A percentile compares a stretch with the other conserved stretches of the same genome.
phyloP scores from a whole-genome alignment of 2,797 vertebrate genomes.

The Pseudotriccus pelzelni region DNA sequence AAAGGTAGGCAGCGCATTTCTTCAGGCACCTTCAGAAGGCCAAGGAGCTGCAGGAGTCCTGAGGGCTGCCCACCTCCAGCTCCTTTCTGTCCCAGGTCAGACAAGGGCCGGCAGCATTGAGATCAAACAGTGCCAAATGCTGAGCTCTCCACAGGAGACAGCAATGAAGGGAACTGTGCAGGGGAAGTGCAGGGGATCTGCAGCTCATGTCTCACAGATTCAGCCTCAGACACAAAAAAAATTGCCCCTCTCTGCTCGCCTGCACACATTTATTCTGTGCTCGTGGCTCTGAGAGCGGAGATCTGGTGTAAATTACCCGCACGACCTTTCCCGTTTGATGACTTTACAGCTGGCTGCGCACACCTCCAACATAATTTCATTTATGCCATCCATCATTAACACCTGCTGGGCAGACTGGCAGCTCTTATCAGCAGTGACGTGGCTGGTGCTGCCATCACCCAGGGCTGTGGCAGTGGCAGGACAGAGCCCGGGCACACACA shows the following conservation, averaged over 20 bases:
- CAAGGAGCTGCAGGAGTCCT: not conserved
- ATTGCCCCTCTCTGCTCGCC: not conserved
- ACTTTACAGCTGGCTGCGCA: constrained; percentile 31
- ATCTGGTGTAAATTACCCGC: constrained; percentile 8
- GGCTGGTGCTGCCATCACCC: not conserved
- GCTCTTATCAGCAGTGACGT: rapidly evolving
- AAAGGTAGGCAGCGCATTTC: not conserved
- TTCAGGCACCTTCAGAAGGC: not conserved
- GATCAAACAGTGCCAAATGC: not conserved
- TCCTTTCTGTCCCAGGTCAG: not conserved
- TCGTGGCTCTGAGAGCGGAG: not conserved
- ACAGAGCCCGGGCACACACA: not conserved
- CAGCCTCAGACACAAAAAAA: not conserved
- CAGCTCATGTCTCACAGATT: not conserved
- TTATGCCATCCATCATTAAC: constrained; percentile 22
- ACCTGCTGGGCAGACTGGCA: not conserved
- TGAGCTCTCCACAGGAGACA: not conserved
- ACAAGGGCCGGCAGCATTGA: not conserved
- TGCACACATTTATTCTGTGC: not conserved
- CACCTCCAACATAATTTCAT: not conserved
- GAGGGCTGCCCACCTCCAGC: not conserved
- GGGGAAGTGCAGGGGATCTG: not conserved
- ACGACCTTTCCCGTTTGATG: constrained; percentile 15
- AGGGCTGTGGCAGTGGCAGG: not conserved
- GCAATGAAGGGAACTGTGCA: not conserved